Base-by-base conservation (phyloP, 2,888 invertebrate species). In the Allolobophora icterica region DNA sequence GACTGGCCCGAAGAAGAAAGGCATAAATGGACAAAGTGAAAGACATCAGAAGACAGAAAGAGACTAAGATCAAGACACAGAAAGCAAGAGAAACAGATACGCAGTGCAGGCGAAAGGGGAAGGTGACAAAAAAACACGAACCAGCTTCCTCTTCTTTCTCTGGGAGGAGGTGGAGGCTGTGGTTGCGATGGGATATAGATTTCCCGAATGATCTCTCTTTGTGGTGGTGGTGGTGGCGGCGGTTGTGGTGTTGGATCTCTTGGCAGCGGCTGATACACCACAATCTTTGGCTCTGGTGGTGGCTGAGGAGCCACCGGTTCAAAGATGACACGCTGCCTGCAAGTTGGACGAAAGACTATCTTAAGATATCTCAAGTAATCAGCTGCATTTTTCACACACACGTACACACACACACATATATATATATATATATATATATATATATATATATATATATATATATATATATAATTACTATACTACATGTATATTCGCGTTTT, bases 121-220 rank as follows among this genome's bases (percentile, higher is more conserved):
- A 30, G 58, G 3, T 8, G 17, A 17, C 0, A 71, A n/a, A 71
- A 71, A 71, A 8, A 30, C 24, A 71, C 71, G 71, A 71, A 71
- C 71, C 71, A 71, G 71, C 71, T 71, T 71, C 71, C 71, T n/a
- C 71, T 71, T 71, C 71, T 71, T 71, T 71, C 71, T 71, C 71
- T 71, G 8, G 71, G 71, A n/a, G 71, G 71, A 30, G 71, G 71
- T 17, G 30, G 71, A n/a, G 71, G 71, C n/a, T 30, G 71, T n/a
- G 71, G 71, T n/a, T 71, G 71, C n/a, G 30, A n/a, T n/a, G 71
- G 71, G 71, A 71, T n/a, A 71, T 71, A 71, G 71, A 71, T 71
- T 71, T 71, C 71, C 71, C 71, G 71, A n/a, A 71, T n/a, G 71
- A 71, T 17, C 71, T 71, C 71, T 13, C 71, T 71, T 71, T 4